These are phyloP conservation scores for Athalia rosae DNA, from an alignment of 2,888 invertebrate species.

Conservation along the genomic window DNA sequence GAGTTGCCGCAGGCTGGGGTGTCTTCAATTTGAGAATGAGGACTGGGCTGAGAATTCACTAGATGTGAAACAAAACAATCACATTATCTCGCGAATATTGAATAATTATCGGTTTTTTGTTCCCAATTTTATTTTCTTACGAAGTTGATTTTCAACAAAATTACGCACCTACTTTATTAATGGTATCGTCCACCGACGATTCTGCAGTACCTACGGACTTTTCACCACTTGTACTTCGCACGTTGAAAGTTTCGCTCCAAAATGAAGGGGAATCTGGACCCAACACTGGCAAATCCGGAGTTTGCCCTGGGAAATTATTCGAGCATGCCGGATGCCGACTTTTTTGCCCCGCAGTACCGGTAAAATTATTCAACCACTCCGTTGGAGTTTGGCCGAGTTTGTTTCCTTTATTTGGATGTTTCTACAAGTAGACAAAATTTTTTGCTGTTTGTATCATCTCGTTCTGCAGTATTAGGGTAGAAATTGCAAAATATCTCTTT, in stretches of 20 bases:
- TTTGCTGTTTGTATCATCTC: constrained; percentile 55
- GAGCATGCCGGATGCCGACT: constrained; percentile 76
- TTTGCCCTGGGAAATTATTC: constrained; percentile 68
- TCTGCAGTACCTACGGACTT: constrained; percentile 71
- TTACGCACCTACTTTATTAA: constrained; percentile 70
- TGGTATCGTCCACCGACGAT: constrained; percentile 71
- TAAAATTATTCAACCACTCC: constrained; percentile 86
- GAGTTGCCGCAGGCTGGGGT: constrained; percentile 73
- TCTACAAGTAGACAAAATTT: constrained; percentile 77
- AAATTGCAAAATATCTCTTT: constrained; percentile 26
- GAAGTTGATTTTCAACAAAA: background rate
- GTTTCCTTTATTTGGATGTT: constrained; percentile 92
- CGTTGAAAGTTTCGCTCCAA: constrained; percentile 69
- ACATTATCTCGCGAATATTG: background rate
- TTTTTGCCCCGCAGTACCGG: constrained; percentile 82
- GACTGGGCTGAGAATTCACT: constrained; percentile 71
- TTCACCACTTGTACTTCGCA: constrained; percentile 69
- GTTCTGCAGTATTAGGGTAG: background rate
- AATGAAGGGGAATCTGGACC: constrained; percentile 69
- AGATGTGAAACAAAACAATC: constrained; percentile 2
- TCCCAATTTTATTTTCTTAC: too few relatives aligned
- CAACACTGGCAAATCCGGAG: constrained; percentile 68
- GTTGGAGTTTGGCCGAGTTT: constrained; percentile 90
- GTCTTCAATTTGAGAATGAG: constrained; percentile 66
- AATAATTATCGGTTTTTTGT: too few relatives aligned